Evolutionary conservation across 2,797 vertebrate species (phyloP), one percentile per base, ranked within the genome.

Genomic region (Ctenopoma multispine): DNA sequence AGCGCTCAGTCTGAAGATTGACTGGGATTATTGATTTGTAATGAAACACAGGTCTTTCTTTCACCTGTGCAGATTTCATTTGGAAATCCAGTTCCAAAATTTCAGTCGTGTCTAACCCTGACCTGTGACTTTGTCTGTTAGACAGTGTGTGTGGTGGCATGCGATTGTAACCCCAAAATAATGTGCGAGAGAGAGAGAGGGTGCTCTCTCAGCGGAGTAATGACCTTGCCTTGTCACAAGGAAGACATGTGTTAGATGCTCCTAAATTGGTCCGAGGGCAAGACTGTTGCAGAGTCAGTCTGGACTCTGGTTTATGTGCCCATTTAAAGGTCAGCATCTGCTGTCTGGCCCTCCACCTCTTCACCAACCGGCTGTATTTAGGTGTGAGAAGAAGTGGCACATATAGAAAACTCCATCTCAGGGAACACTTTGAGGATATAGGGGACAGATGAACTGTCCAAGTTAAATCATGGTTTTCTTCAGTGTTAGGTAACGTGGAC

Each of bases 311-410:
- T 86, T 89, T 90, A 85, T 82, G 75, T 85, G 87, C 70, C 83
- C 71, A 56, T 83, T 87, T 88, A 89, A 88, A 91, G 72, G 76
- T 85, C 81, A 83, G 77, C 85, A 77, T 89, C 85, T 89, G 88
- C 80, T 80, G 82, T 82, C 78, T 70, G 85, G 63, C 72, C 70
- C 77, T 79, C 65, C 65, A 34, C 59, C 57, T 69, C 68, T 41
- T 60, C 69, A 20, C 51, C 65, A 11, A 34, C 53, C 21, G 57
- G 71, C 75, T 82, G 79, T 81, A 77, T 79, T 62, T 54, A 63
- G 55, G 75, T 73, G 71, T 77, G 68, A 84, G 49, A 69, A 58
- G 57, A 63, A 63, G 61, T 3, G 20, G 59, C 29, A 4, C 63
- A 18, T 53, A 66, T 40, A n/a, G 66, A 63, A 44, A 62, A 43